These are phyloP conservation scores for Spodoptera picta DNA, from an alignment of 2,888 invertebrate genomes.

Conservation along the genomic window DNA sequence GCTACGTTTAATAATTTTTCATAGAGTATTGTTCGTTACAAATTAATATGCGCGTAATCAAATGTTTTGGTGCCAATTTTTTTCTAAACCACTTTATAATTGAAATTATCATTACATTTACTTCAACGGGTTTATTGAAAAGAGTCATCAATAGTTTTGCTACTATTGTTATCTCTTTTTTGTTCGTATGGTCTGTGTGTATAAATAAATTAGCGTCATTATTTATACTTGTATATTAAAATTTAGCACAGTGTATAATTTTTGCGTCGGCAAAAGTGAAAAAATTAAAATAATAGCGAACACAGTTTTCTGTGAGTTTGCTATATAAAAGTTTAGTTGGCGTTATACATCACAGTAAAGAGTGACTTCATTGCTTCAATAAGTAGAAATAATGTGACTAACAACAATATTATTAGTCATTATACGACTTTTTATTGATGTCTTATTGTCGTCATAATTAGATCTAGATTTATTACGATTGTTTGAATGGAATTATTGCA, in stretches of 20 bases:
- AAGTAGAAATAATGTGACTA: conserved; percentile 23
- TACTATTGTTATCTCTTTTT: too few species aligned
- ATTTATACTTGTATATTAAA: conserved; percentile 13
- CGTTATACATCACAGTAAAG: conserved; percentile 33
- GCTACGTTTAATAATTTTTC: conserved; percentile 47
- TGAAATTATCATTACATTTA: too few species aligned
- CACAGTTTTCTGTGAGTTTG: conserved; percentile 61
- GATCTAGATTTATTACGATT: conserved; percentile 1
- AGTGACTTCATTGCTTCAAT: conserved; percentile 50
- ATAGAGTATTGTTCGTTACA: conserved; percentile 41
- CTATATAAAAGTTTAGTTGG: conserved; percentile 45
- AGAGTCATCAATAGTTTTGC: too few species aligned
- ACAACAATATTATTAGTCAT: background rate
- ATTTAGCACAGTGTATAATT: conserved; percentile 46
- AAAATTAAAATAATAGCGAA: conserved; percentile 61
- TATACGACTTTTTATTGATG: conserved; percentile 1
- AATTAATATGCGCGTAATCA: conserved; percentile 29
- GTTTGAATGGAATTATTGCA: conserved; percentile 2
- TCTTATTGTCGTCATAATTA: conserved; percentile 1
- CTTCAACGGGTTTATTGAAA: too few species aligned
- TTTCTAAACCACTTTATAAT: too few species aligned
- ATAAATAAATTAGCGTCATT: too few species aligned
- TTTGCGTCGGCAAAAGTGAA: conserved; percentile 62
- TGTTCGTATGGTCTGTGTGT: too few species aligned
- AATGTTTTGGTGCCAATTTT: conserved; percentile 2